Evolutionary conservation across 2,113 vertebrate genomes (phyloP), one percentile per base, ranked within the genome.

Genomic region (Clarias macrocephalus): DNA sequence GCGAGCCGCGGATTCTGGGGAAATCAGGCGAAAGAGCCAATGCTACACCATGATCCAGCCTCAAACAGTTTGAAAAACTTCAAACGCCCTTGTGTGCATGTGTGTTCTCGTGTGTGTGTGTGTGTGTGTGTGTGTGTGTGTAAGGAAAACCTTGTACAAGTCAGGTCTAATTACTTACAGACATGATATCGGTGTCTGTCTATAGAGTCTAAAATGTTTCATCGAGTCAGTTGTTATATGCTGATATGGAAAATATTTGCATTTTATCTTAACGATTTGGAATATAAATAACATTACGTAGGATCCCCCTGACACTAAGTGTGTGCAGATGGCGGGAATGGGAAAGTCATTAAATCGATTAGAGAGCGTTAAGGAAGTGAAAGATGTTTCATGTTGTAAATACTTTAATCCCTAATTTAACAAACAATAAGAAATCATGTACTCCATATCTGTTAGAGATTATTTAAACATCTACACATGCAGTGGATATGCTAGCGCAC

Each of bases 41-140:
- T 28, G 63, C 83, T 28, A 72, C 59, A 85, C 88, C 79, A 70
- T 88, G 85, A 84, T 76, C 83, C 66, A 75, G 83, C 86, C 82
- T 87, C 85, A 90, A 85, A 90, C 85, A 21, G 85, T 86, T 87
- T 90, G 88, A 88, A 84, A 72, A 89, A 82, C 82, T 80, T 80
- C 76, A 80, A 80, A 80, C n/a, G n/a, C 80, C 65, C 54, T 48
- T 30, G 65, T 80, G 84, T 86, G 84, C 63, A 28, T 42, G 52
- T 82, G 63, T 84, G 76, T 84, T 48, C 48, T 8, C 48, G 68
- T 82, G 84, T 56, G 52, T 77, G 75, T 77, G 75, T 77, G 75
- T 77, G 23, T 15, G 73, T 52, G 42, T 76, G 42, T 54, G 70
- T 73, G 37, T 73, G 73, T 77, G 72, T 77, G 77, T 57, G 54